Conservation (phyloP, 2,888 invertebrate genomes). For the Baccha elongata region DNA sequence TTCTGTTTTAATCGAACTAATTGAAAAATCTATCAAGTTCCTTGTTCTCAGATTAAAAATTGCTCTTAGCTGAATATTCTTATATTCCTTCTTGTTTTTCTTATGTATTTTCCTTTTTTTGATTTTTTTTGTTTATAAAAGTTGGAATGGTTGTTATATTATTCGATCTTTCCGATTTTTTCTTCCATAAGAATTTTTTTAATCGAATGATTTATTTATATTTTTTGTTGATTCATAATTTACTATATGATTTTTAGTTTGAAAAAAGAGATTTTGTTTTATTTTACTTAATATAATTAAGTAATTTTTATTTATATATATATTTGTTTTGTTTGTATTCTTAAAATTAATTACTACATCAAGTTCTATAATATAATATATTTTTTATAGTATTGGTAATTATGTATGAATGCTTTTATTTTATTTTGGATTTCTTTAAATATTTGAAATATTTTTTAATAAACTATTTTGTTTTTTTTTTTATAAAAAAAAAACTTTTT, state of each 20-base stretch:
- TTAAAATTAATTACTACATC: conserved; percentile 73
- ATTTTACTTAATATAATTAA: conserved; percentile 56
- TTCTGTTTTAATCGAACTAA: conserved; percentile 11
- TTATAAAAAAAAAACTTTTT: conserved; percentile 48
- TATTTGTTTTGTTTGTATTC: conserved; percentile 54
- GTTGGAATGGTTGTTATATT: conserved; percentile 39
- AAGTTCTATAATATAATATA: conserved; percentile 65
- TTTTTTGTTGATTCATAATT: conserved; percentile 43
- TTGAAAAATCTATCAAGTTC: not conserved
- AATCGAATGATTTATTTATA: conserved; percentile 20
- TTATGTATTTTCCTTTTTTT: conserved; percentile 37
- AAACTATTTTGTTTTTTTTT: conserved; percentile 52
- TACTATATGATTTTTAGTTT: conserved; percentile 49
- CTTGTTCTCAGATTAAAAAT: not conserved
- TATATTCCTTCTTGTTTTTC: conserved; percentile 7
- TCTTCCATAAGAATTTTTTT: conserved; percentile 28
- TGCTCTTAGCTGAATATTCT: conserved; percentile 20
- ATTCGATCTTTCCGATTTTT: conserved; percentile 31
- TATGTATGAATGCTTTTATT: conserved; percentile 62
- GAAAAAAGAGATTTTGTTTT: conserved; percentile 41
- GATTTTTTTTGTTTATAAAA: conserved; percentile 31
- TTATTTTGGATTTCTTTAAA: conserved; percentile 70
- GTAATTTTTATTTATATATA: conserved; percentile 30
- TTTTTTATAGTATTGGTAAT: conserved; percentile 64
- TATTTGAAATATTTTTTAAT: conserved; percentile 64